Evolutionary conservation across 2,888 invertebrate species (phyloP), one percentile per base, ranked within the genome.

Genomic region (Melieria crassipennis): DNA sequence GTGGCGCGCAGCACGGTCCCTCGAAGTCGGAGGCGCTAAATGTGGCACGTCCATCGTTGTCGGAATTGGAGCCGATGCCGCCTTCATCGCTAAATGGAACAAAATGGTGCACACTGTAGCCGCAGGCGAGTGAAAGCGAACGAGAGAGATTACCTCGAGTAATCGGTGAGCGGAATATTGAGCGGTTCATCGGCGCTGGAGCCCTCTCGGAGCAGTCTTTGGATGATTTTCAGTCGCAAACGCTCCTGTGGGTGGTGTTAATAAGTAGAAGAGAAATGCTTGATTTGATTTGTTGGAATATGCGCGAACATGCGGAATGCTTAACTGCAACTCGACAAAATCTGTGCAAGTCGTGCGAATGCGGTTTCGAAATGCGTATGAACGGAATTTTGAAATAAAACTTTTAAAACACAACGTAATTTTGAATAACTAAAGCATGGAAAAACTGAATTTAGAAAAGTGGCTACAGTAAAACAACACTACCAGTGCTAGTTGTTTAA

Each of bases 171-270:
- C 73, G 91, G 91, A 77, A 96, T 94, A 84, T 95, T 95, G 4
- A 93, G 91, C 11, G 95, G 95, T 84, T 95, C 95, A 79, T 95
- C 95, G 7, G 95, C 95, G 83, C 92, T 95, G 0, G 95, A 95
- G 50, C 95, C 95, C 87, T 93, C 93, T 85, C 93, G 92, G 76
- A 92, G 87, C 75, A 95, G 88, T 82, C 94, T 91, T 75, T 91
- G 91, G 64, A 95, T 90, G 79, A 95, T 95, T 89, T 95, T 95
- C 73, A 89, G 90, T 77, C 94, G 89, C 64, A 95, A 88, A 82
- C 90, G 90, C 85, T 95, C 95, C 92, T 92, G 85, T 81, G 85
- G 81, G 72, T 80, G 56, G 57, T 7, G 3, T 48, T 47, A 65
- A 45, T 30, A 30, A 56, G 9, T 56, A 30, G 47, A 48, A 30